Base-by-base conservation (phyloP, 2,797 vertebrate species). In the Ptychadena robeensis region DNA sequence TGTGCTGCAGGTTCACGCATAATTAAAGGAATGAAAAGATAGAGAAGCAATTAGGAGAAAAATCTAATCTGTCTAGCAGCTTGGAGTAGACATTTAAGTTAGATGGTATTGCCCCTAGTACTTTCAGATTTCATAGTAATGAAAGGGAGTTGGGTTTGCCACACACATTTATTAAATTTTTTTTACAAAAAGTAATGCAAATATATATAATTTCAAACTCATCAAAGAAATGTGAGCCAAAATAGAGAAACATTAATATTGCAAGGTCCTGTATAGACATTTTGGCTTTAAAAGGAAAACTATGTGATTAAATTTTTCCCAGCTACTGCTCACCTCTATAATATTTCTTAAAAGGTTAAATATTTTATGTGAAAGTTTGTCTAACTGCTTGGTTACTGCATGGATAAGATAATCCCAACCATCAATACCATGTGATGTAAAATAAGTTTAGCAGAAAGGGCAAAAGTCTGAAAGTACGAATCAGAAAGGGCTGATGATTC, bases 51-150 rank as follows among this genome's bases (percentile, higher is more conserved):
- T 85, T 85, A 76, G 78, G 48, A 79, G 53, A 72, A 79, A 80
- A 85, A 85, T 85, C 78, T 76, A 85, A 85, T 85, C 65, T 85
- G 57, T 85, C 65, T 79, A 76, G 48, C 78, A 80, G 82, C 82
- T 85, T 85, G 82, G 57, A 75, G 78, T 48, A 70, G 71, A 59
- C 78, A 85, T 85, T 81, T 85, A 31, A 80, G 70, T 76, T 75
- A 70, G 65, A 76, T 75, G 34, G 31, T 27, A 76, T 80, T 85
- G 70, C 71, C 78, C 72, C 66, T 65, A 80, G 44, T 44, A 80
- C 76, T 74, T 68, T 57, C 30, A 79, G 69, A 61, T 79, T 44
- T 67, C 38, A 73, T 48, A 57, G n/a, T 34, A 76, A 71, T 75
- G 31, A 9, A 38, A 76, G 57, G 25, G 28, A 76, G 28, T 59